Evolutionary conservation across 2,797 vertebrate genomes (phyloP).

Genomic region (Cyclura pinguis): DNA sequence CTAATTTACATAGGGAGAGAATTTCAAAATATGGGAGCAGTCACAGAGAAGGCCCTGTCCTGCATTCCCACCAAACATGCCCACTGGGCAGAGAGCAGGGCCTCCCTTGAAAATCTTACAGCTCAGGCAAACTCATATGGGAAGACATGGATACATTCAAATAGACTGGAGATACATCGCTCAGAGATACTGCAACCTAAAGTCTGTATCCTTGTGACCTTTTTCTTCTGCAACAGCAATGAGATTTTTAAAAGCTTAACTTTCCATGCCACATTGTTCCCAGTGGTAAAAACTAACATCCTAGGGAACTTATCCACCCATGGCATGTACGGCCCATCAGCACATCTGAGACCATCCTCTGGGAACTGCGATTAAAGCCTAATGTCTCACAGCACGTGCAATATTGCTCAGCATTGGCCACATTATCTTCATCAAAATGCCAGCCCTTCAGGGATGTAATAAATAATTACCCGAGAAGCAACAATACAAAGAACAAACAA

Average conservation of each 20-base stretch:
- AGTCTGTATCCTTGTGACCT: not conserved
- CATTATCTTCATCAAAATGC: slow-evolving; percentile 27
- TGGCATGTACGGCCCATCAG: not conserved
- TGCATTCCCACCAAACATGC: too few species aligned
- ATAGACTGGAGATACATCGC: not conserved
- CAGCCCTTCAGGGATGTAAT: slow-evolving; percentile 35
- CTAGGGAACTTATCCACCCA: not conserved
- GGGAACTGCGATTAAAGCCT: not conserved
- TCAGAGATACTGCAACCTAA: too few species aligned
- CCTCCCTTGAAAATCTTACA: too few species aligned
- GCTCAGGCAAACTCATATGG: too few species aligned
- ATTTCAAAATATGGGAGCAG: too few species aligned
- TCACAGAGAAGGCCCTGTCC: too few species aligned
- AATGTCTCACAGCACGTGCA: slow-evolving; percentile 5
- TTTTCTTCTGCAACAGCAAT: not conserved
- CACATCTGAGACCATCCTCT: not conserved
- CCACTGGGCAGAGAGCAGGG: too few species aligned
- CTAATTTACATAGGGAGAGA: too few species aligned
- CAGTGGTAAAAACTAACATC: slow-evolving; percentile 1
- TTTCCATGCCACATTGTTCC: not conserved
- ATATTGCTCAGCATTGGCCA: slow-evolving; percentile 22
- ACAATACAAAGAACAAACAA: slow-evolving; percentile 42
- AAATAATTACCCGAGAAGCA: slow-evolving; percentile 24
- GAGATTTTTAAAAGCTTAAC: not conserved
- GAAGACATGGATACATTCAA: too few species aligned